Conservation (phyloP, 2,797 vertebrate species). For the Gymnoscopelus microlampas region DNA sequence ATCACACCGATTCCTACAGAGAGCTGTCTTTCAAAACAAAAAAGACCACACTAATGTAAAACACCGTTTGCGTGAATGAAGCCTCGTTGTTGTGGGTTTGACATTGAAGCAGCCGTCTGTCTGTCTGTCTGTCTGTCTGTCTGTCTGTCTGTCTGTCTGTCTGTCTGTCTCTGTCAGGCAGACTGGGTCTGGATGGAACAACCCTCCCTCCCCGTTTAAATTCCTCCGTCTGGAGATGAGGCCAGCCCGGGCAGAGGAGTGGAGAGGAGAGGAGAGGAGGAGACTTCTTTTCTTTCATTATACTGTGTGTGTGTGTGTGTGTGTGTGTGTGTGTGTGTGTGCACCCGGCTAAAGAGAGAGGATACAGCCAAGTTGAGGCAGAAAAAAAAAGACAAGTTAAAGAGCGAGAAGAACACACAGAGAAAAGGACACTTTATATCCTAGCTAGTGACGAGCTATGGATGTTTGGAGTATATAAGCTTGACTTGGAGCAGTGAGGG, state of each 20-base stretch:
- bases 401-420: slow-evolving; percentile 51
- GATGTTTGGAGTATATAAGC: slow-evolving; percentile 16
- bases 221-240: slow-evolving; percentile 84
- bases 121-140: slow-evolving; percentile 39
- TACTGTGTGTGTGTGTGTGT: too few species aligned
- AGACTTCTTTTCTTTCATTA: slow-evolving; percentile 21
- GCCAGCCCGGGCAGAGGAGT: slow-evolving; percentile 78
- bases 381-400: slow-evolving; percentile 45
- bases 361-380: slow-evolving; percentile 58
- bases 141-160: too few species aligned
- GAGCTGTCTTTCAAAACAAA: too few species aligned
- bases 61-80: slow-evolving; percentile 6
- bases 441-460: slow-evolving; percentile 25
- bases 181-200: slow-evolving; percentile 47
- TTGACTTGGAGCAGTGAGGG: slow-evolving; percentile 5
- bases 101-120: slow-evolving; percentile 42
- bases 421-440: slow-evolving; percentile 23
- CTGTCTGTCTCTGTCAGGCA: not conserved
- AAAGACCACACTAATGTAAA: too few species aligned
- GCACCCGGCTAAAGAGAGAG: slow-evolving; percentile 14
- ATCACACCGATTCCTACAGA: too few species aligned
- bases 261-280: slow-evolving; percentile 51
- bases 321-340: not conserved
- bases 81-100: too few species aligned
- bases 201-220: slow-evolving; percentile 75